These are phyloP conservation scores for Trissonchulus latispiculum DNA, from an alignment of 2,888 invertebrate genomes.

Conservation along the genomic window DNA sequence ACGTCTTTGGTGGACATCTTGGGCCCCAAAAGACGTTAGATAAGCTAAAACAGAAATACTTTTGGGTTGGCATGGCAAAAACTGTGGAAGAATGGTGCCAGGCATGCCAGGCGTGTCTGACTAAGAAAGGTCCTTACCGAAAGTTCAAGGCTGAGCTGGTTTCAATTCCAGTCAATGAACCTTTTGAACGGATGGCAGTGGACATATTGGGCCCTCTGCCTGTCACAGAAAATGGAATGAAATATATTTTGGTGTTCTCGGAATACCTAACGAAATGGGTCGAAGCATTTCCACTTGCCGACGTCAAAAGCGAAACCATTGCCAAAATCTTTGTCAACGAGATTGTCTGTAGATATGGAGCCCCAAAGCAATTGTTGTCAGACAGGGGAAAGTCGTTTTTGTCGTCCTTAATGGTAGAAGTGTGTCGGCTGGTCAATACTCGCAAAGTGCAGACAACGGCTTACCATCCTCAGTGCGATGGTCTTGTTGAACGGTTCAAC, in stretches of 20 bases:
- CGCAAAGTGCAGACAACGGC: conserved; percentile 26
- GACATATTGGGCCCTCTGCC: conserved; percentile 23
- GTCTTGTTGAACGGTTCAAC: conserved; percentile 31
- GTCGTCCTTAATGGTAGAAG: conserved; percentile 24
- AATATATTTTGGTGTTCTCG: conserved; percentile 24
- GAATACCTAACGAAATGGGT: conserved; percentile 22
- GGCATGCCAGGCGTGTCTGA: conserved; percentile 21
- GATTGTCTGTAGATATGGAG: conserved; percentile 18
- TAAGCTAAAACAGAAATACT: conserved; percentile 20
- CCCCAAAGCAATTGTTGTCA: conserved; percentile 24
- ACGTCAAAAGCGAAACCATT: neutral
- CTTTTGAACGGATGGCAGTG: conserved; percentile 19
- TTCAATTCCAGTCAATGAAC: conserved; percentile 7
- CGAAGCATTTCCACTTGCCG: conserved; percentile 8
- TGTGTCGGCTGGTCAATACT: conserved; percentile 21
- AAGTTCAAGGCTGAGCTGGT: neutral
- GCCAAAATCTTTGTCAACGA: conserved; percentile 12
- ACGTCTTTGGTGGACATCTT: conserved; percentile 22
- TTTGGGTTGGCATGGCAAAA: conserved; percentile 23
- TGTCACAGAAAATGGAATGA: conserved; percentile 19
- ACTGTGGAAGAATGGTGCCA: conserved; percentile 21
- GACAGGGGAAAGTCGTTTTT: conserved; percentile 29
- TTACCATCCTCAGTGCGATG: conserved; percentile 29
- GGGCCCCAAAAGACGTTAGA: conserved; percentile 22
- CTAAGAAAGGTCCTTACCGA: neutral